Evolutionary conservation across 2,113 vertebrate genomes (phyloP).

Genomic region (Perca schrenkii): DNA sequence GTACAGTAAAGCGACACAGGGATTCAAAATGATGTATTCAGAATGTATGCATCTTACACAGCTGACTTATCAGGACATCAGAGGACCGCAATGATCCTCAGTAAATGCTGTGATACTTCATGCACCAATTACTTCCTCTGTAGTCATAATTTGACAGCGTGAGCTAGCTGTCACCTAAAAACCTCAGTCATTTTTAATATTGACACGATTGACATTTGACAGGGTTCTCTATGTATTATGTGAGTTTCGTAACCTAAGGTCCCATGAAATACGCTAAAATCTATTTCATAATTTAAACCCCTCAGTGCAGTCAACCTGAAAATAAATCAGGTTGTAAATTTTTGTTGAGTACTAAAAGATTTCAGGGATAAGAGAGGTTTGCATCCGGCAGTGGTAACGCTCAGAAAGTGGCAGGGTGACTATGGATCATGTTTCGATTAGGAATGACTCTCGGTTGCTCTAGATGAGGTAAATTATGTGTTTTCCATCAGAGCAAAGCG

Average conservation of each 20-base stretch:
- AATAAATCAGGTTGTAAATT: conserved; percentile 48
- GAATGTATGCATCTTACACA: conserved; percentile 6
- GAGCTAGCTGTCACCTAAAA: conserved; percentile 30
- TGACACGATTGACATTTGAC: conserved; percentile 26
- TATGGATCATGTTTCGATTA: conserved; percentile 64
- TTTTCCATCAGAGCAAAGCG: conserved; percentile 63
- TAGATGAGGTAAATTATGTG: conserved; percentile 66
- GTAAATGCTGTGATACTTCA: conserved; percentile 27
- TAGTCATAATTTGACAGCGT: conserved; percentile 27
- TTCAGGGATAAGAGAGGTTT: conserved; percentile 35
- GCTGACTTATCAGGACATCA: conserved; percentile 23
- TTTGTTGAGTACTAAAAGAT: conserved; percentile 58
- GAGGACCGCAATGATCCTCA: conserved; percentile 25
- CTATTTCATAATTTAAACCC: conserved; percentile 46
- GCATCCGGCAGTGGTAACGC: conserved; percentile 25
- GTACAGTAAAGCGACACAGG: neutral
- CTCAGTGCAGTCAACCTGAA: conserved; percentile 36
- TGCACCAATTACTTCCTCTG: conserved; percentile 10
- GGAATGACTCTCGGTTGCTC: conserved; percentile 34
- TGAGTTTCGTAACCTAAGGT: conserved; percentile 22
- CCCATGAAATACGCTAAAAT: conserved; percentile 24
- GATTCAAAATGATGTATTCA: conserved; percentile 27
- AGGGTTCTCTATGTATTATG: conserved; percentile 18
- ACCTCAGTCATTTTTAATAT: conserved; percentile 24
- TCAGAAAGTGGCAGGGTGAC: conserved; percentile 37